A percentile compares a stretch with the other conserved stretches of the same genome.
Conservation (phyloP, 2,113 vertebrate genomes). For the Haemorhous mexicanus region DNA sequence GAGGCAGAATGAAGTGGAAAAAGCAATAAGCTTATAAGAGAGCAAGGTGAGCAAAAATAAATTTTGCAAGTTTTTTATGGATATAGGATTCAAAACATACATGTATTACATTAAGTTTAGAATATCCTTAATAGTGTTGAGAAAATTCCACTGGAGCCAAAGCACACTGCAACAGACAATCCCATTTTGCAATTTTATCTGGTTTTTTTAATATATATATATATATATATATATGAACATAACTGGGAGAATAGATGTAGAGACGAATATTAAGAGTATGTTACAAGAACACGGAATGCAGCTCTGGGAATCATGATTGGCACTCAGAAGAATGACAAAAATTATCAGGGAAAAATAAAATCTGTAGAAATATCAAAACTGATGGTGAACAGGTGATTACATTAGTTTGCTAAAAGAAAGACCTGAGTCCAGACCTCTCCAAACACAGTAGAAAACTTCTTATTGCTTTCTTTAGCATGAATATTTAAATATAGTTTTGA, state of each 20-base stretch:
- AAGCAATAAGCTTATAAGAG: neutral
- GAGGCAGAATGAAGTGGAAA: neutral
- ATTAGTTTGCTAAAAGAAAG: neutral
- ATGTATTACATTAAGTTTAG: neutral
- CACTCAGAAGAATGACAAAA: neutral
- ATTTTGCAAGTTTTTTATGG: neutral
- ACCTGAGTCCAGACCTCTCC: rapidly evolving
- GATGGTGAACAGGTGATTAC: neutral
- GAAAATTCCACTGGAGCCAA: neutral
- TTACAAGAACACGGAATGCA: neutral
- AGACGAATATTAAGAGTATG: neutral
- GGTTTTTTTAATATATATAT: neutral
- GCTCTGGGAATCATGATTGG: rapidly evolving
- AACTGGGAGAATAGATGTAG: neutral
- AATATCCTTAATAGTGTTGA: neutral
- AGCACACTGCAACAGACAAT: neutral
- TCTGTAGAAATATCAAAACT: neutral
- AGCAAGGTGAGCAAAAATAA: neutral
- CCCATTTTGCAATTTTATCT: neutral
- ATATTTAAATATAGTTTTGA: neutral
- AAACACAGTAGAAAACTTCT: neutral
- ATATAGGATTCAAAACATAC: neutral
- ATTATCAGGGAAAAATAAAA: neutral
- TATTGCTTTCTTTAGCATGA: neutral
- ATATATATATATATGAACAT: neutral